Conservation (phyloP, 2,113 vertebrate species). For the Equus quagga region DNA sequence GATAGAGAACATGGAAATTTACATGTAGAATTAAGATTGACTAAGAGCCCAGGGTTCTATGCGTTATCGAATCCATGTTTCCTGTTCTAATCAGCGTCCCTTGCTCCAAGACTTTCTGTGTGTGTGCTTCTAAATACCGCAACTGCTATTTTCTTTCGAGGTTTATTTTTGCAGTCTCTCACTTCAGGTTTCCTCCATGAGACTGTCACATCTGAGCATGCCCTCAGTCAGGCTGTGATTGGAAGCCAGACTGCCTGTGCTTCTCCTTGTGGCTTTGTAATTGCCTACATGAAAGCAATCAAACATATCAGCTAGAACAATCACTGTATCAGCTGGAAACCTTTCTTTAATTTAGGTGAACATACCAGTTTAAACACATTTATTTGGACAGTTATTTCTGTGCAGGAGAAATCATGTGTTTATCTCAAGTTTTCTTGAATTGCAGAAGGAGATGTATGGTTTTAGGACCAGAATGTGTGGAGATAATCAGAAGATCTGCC, state of each 20-base stretch:
- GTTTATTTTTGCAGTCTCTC: not conserved
- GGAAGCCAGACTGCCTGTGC: not conserved
- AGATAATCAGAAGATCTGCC: not conserved
- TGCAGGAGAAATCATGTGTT: slow-evolving; percentile 19
- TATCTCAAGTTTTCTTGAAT: not conserved
- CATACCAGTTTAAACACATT: slow-evolving; percentile 30
- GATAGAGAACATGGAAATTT: not conserved
- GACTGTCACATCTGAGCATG: not conserved
- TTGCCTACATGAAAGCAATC: slow-evolving; percentile 50
- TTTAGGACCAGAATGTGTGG: not conserved
- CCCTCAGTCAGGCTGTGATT: not conserved
- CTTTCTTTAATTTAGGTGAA: slow-evolving; percentile 63
- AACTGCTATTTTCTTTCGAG: not conserved
- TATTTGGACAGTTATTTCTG: slow-evolving; percentile 58
- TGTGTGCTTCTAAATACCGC: not conserved
- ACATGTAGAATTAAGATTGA: not conserved
- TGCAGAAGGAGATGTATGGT: not conserved
- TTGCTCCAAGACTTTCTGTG: not conserved
- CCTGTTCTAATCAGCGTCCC: not conserved
- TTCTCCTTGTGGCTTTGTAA: slow-evolving; percentile 6
- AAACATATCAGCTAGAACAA: slow-evolving; percentile 59
- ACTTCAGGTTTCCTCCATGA: not conserved
- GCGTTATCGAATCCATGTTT: not conserved
- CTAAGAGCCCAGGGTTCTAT: too few species aligned
- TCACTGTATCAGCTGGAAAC: slow-evolving; percentile 14